These are phyloP conservation scores for Argyresthia albistria DNA, from an alignment of 2,888 invertebrate genomes.

Conservation along the genomic window DNA sequence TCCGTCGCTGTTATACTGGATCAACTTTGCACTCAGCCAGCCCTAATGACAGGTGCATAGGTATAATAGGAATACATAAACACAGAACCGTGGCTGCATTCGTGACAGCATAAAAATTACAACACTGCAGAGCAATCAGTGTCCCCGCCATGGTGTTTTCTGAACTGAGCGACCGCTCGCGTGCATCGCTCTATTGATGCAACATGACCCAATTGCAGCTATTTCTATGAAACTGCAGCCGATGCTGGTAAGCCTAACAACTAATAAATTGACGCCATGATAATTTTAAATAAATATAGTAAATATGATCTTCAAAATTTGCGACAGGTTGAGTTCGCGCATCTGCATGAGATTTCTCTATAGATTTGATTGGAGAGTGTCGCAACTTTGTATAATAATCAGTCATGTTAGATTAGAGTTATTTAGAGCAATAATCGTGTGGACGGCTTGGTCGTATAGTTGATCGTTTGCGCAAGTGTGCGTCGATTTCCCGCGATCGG, in stretches of 20 bases:
- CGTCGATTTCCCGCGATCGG: conserved; percentile 50
- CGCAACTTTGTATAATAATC: neutral
- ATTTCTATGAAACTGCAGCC: conserved; percentile 36
- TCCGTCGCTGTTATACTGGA: too few species aligned
- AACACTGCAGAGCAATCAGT: conserved; percentile 40
- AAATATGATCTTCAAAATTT: neutral
- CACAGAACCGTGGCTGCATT: conserved; percentile 13
- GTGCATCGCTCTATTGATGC: conserved; percentile 58
- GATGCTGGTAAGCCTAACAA: neutral
- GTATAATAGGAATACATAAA: neutral
- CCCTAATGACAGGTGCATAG: conserved; percentile 3
- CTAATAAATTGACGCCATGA: neutral
- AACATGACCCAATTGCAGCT: conserved; percentile 51
- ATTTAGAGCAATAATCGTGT: neutral
- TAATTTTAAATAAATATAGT: neutral
- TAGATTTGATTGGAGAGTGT: neutral
- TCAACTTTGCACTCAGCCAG: too few species aligned
- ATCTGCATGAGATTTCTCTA: neutral
- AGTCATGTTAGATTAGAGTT: too few species aligned
- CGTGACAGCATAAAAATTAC: conserved; percentile 46
- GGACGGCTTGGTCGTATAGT: neutral
- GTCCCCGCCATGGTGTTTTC: conserved; percentile 39
- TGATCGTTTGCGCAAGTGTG: conserved; percentile 53
- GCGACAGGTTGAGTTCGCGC: neutral
- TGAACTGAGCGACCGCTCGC: conserved; percentile 27